Conservation (phyloP, 2,888 invertebrate species). For the Synanthedon tipuliformis region DNA sequence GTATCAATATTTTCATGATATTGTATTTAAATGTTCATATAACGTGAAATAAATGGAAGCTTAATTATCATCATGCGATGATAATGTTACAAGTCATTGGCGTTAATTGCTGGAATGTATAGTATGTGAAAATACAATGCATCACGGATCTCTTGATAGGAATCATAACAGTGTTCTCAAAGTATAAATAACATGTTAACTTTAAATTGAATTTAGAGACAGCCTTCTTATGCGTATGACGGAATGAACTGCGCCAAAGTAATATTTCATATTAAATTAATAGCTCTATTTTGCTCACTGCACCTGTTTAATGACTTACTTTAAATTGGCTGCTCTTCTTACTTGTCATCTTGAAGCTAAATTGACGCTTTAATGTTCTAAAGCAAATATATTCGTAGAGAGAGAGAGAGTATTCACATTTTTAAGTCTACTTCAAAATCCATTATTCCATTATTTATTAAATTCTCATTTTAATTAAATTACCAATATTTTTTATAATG, state of each 20-base stretch:
- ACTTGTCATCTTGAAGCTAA: neutral
- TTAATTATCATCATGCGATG: constrained; percentile 7
- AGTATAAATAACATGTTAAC: constrained; percentile 9
- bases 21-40: no score
- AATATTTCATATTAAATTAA: neutral
- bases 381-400: no score
- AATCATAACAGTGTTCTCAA: neutral
- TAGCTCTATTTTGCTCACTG: neutral
- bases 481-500: no score
- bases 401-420: no score
- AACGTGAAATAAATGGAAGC: no score
- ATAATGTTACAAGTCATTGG: constrained; percentile 36
- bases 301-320: neutral
- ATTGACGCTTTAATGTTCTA: neutral
- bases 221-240: neutral
- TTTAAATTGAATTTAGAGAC: constrained; percentile 6
- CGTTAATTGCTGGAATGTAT: constrained; percentile 32
- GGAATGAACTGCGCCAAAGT: neutral
- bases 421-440: no score
- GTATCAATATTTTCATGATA: no score
- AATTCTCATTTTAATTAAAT: no score
- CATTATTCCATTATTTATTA: no score
- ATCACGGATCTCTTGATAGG: neutral
- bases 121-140: neutral
- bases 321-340: neutral